A percentile compares a stretch with the other conserved stretches of the same genome.
Conservation (phyloP, 2,113 vertebrate species). For the Gymnorhina tibicen region DNA sequence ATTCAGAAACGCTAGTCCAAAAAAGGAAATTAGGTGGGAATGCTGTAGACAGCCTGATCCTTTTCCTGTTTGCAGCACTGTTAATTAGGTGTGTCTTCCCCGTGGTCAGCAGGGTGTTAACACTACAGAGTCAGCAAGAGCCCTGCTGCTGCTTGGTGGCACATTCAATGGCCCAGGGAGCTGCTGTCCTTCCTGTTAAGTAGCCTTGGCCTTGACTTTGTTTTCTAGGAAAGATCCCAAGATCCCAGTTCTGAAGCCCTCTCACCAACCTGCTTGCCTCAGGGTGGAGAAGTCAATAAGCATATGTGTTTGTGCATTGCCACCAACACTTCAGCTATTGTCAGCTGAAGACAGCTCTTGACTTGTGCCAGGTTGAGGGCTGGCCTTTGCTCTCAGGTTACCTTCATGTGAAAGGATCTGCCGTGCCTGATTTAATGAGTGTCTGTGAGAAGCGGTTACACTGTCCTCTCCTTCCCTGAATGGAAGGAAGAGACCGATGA, state of each 20-base stretch:
- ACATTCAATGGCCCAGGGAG: neutral
- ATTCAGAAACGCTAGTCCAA: neutral
- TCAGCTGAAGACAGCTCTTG: neutral
- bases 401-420: neutral
- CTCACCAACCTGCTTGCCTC: neutral
- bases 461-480: neutral
- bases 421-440: neutral
- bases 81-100: neutral
- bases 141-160: neutral
- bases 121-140: neutral
- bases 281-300: neutral
- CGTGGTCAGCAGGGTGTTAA: neutral
- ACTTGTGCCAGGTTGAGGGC: neutral
- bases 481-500: neutral
- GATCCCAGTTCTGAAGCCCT: neutral
- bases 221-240: neutral
- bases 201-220: neutral
- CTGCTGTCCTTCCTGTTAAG: neutral
- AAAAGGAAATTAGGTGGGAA: neutral
- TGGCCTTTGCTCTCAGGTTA: conserved; percentile 8
- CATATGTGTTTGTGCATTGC: rapidly evolving
- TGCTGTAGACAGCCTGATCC: neutral
- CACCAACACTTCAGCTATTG: neutral
- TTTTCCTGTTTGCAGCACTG: neutral
- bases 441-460: neutral